Evolutionary conservation across 2,113 vertebrate species (phyloP), one percentile per base, ranked within the genome.

Genomic region (Muntiacus muntjak): DNA sequence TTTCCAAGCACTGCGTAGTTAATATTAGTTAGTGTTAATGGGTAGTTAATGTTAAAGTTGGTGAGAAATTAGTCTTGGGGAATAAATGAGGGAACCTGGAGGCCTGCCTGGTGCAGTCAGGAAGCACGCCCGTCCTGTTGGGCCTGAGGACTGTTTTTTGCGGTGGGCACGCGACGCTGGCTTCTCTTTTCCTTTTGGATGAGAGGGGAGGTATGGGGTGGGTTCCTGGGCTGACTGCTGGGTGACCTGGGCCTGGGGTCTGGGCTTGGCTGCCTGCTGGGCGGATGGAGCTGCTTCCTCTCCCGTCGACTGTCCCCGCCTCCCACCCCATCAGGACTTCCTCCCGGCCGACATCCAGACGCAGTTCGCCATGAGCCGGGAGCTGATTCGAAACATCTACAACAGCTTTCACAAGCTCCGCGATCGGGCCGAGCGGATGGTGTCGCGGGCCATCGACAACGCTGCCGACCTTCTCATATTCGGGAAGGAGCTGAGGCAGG

Each of bases 391-490:
- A 47, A 99, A 99, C 92, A 99, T 99, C 98, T 99, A 99, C 98
- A 99, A 99, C 97, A 99, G 99, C 98, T 99, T 99, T 95, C 99
- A 99, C 62, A 99, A 99, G 98, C 99, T 99, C 15, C 99, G 99
- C 1, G 99, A 99, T 97, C 98, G 99, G 40, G 99, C 99, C 0
- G 99, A 99, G 98, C 99, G 99, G 57, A 99, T 99, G 79, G 99
- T 99, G 0, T 98, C 99, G 43, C 99, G 99, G 95, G 99, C 99
- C 7, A 99, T 99, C 3, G 99, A 99, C 82, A 99, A 99, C 0
- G 99, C 99, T 3, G 99, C 99, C 0, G 99, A 99, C 97, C 99
- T 99, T 1, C 99, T 99, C 71, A 97, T 99, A 55, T 99, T 99
- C 96, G 99, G 99, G 84, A 99, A 99, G 98, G 99, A 99, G 96